Percentiles rank a stretch among this genome's conserved stretches.
These are phyloP conservation scores for Lydus trimaculatus DNA, from an alignment of 2,888 invertebrate genomes.

Conservation along the genomic window DNA sequence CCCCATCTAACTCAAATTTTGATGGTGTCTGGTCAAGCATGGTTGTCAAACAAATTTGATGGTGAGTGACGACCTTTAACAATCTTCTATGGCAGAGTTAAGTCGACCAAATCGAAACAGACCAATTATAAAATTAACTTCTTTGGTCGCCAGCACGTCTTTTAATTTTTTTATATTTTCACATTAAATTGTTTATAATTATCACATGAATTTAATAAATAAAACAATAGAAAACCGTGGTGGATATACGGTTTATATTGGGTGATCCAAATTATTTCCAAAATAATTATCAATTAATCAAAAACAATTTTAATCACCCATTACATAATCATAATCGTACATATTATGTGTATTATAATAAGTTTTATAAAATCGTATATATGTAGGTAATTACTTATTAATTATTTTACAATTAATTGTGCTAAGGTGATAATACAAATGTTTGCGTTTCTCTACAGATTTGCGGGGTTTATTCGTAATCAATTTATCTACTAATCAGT, in stretches of 20 bases:
- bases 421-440: slow-evolving; percentile 2
- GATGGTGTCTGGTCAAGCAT: too few species aligned
- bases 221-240: neutral
- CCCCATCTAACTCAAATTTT: too few species aligned
- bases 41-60: too few species aligned
- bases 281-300: neutral
- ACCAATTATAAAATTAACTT: neutral
- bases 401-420: slow-evolving; percentile 1
- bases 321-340: neutral
- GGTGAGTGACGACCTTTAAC: too few species aligned
- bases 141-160: neutral
- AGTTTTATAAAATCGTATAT: slow-evolving; percentile 4
- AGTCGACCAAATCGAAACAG: neutral
- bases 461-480: neutral
- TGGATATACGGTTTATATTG: neutral
- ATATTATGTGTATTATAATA: neutral
- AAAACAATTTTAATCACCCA: neutral
- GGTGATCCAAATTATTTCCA: neutral
- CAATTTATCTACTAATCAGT: neutral
- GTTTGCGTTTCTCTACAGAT: neutral
- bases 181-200: neutral
- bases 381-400: neutral
- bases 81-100: too few species aligned
- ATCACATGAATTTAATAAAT: slow-evolving; percentile 4
- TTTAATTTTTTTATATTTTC: neutral